Conservation (phyloP, 2,113 vertebrate genomes). For the Cygnus atratus region DNA sequence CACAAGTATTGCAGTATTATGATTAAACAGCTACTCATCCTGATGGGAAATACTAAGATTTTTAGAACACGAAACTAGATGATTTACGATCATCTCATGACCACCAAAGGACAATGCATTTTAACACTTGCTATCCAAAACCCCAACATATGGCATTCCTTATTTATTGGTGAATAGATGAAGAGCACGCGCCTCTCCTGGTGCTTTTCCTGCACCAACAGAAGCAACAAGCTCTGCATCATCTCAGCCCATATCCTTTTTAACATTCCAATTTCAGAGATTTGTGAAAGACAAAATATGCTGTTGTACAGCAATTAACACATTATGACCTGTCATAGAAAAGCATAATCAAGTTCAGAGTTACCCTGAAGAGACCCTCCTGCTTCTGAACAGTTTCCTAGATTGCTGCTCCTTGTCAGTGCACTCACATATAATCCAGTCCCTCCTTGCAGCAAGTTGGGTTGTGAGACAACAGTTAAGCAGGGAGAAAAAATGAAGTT, state of each 20-base stretch:
- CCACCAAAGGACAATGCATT: neutral
- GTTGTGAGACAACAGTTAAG: neutral
- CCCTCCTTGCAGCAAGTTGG: neutral
- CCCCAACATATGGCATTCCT: neutral
- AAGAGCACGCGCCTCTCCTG: neutral
- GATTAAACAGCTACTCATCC: neutral
- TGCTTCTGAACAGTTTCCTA: neutral
- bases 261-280: neutral
- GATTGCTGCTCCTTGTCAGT: neutral
- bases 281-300: neutral
- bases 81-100: neutral
- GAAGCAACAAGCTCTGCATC: neutral
- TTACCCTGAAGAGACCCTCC: neutral
- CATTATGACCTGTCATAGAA: neutral
- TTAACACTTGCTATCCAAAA: neutral
- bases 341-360: neutral
- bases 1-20: neutral
- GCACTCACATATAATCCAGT: neutral
- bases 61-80: neutral
- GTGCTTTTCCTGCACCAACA: neutral
- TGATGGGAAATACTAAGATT: neutral
- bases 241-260: neutral
- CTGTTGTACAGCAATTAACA: neutral
- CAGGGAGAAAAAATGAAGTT: neutral
- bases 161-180: neutral